phyloP scores from a whole-genome alignment of 2,888 invertebrate species.

The Cryptocephalus moraei region DNA sequence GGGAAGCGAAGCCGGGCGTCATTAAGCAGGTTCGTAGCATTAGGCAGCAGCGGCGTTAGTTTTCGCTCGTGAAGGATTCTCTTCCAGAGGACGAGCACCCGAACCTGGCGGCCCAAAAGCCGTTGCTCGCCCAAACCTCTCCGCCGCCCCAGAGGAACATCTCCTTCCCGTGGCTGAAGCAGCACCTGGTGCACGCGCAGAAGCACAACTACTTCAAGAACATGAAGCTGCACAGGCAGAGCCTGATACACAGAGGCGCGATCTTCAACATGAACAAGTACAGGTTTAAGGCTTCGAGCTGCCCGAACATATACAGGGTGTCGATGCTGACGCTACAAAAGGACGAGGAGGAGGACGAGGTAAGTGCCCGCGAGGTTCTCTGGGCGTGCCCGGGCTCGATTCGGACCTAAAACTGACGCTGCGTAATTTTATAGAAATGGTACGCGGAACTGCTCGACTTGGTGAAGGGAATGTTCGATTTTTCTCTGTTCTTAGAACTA shows the following conservation, averaged over 20 bases:
- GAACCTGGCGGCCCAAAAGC: slow-evolving; percentile 16
- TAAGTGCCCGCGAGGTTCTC: too few relatives aligned
- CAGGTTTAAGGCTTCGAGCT: slow-evolving; percentile 74
- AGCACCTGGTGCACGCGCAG: slow-evolving; percentile 39
- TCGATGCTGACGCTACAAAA: slow-evolving; percentile 79
- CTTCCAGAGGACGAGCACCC: slow-evolving; percentile 21
- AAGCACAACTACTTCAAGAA: slow-evolving; percentile 60
- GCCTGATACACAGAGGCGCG: slow-evolving; percentile 77
- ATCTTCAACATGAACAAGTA: slow-evolving; percentile 76
- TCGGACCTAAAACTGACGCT: not conserved
- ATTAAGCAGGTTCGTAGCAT: too few relatives aligned
- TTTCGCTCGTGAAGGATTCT: slow-evolving; percentile 17
- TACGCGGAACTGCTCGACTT: slow-evolving; percentile 55
- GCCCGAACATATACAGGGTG: slow-evolving; percentile 82
- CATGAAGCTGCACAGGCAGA: slow-evolving; percentile 64
- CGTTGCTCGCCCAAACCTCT: slow-evolving; percentile 13
- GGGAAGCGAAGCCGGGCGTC: slow-evolving; percentile 20
- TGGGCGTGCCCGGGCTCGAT: too few relatives aligned
- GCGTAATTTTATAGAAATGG: slow-evolving; percentile 53
- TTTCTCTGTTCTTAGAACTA: slow-evolving; percentile 63
- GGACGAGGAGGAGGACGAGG: slow-evolving; percentile 54
- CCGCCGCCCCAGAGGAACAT: slow-evolving; percentile 17
- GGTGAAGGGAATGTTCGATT: slow-evolving; percentile 66
- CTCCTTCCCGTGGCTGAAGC: slow-evolving; percentile 40
- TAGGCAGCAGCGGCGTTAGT: too few relatives aligned